Base-by-base conservation (phyloP, 2,797 vertebrate species). In the Lepus oiostolus region DNA sequence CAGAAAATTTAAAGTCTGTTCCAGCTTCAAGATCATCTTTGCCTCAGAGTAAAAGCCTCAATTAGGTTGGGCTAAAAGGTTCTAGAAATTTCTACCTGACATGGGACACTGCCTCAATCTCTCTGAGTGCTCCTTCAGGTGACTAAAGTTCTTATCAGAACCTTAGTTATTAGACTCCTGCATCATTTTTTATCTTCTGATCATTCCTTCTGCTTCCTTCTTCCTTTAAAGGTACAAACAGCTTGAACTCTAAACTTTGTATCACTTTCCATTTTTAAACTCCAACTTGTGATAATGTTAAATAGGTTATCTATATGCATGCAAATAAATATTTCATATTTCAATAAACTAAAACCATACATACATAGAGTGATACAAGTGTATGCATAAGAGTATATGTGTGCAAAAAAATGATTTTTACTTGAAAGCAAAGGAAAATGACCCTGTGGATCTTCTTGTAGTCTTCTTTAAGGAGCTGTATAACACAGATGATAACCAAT, bases 1-100 rank as follows among this genome's bases (percentile, higher is more conserved):
- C 32, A 72, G 11, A 0, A 88, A 30, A n/a, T 85, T 70, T 6
- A 8, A 80, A 74, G 4, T 77, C 52, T 54, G 4, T 47, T 62
- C 1, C 14, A 52, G 6, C 4, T 60, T 4, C 13, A 84, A 85
- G 22, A 80, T 5, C 4, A 2, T 67, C 24, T 71, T 47, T 7
- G 0, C 2, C 12, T 28, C 60, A 67, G 11, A 2, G 35, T 58
- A 19, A 24, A 0, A 58, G 9, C 14, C 14, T n/a, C 12, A 22
- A 10, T 16, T 50, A 32, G 26, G 2, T 30, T 2, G 7, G 4
- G 2, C 2, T 54, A 38, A 17, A 42, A n/a, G 50, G 3, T 4
- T 30, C 8, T 8, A 4, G 32, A n/a, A 0, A 19, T 67, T 60
- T 85, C 32, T 5, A 65, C 2, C 7, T 68, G 42, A 80, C 7